Evolutionary conservation across 2,888 invertebrate species (phyloP).

Genomic region (Tenthredo amoena): DNA sequence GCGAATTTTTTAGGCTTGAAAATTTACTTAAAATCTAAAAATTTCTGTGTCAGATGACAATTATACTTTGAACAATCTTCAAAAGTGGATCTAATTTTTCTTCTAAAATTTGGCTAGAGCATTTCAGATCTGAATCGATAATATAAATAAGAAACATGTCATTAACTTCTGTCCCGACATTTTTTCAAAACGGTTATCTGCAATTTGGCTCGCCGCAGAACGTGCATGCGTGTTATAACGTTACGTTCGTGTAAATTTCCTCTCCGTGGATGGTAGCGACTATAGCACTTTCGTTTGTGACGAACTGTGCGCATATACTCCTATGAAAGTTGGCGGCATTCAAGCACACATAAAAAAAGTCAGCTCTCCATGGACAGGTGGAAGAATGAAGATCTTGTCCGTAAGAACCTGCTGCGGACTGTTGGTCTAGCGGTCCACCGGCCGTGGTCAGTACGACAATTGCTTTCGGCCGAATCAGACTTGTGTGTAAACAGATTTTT

Average conservation of each 20-base stretch:
- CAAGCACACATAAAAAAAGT: constrained; percentile 30
- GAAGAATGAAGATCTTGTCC: constrained; percentile 45
- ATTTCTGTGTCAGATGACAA: background rate
- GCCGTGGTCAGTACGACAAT: constrained; percentile 70
- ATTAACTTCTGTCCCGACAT: background rate
- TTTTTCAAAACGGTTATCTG: background rate
- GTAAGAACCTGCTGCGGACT: constrained; percentile 37
- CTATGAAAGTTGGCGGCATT: constrained; percentile 41
- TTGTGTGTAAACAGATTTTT: background rate
- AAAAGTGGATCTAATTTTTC: background rate
- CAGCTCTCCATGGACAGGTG: constrained; percentile 22
- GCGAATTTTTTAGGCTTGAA: background rate
- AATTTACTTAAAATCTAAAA: background rate
- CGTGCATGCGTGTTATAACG: background rate
- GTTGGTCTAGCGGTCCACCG: constrained; percentile 51
- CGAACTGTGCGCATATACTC: constrained; percentile 48
- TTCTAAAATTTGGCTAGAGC: background rate
- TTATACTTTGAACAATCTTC: background rate
- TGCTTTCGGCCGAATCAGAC: constrained; percentile 66
- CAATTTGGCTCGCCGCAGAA: background rate
- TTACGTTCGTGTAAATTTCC: background rate
- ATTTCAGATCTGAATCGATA: background rate
- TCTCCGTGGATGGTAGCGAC: background rate
- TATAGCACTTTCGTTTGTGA: constrained; percentile 62
- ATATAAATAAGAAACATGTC: background rate